A percentile compares a stretch with the other conserved stretches of the same genome.
Evolutionary conservation across 2,888 invertebrate species (phyloP).

Genomic region (Drosophila longiperda): DNA sequence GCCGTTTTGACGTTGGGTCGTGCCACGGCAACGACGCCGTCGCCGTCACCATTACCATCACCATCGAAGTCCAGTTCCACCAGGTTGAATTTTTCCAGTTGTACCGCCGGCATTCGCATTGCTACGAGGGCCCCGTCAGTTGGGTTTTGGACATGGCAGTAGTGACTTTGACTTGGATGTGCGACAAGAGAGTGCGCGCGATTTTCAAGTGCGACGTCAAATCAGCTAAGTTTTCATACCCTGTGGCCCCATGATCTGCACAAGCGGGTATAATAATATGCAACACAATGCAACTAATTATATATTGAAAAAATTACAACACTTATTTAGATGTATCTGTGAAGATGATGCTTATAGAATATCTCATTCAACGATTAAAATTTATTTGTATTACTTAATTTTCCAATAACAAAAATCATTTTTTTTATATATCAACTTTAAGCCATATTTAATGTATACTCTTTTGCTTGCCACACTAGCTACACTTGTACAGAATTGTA

Average conservation of each 20-base stretch:
- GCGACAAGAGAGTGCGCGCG: constrained; percentile 42
- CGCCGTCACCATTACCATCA: neutral
- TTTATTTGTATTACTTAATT: neutral
- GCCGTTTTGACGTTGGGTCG: constrained; percentile 45
- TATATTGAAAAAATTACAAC: no score
- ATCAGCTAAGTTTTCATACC: constrained; percentile 65
- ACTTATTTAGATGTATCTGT: neutral
- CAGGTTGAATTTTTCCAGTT: constrained; percentile 71
- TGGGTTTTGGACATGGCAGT: constrained; percentile 47
- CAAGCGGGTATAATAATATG: neutral
- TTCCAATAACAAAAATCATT: neutral
- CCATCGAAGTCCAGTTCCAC: constrained; percentile 36
- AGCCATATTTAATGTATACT: neutral
- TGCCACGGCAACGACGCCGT: constrained; percentile 49
- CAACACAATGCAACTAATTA: neutral
- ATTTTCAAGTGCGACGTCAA: constrained; percentile 74
- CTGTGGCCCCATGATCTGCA: neutral
- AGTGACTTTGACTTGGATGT: constrained; percentile 68
- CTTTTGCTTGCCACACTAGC: neutral
- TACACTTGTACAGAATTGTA: neutral
- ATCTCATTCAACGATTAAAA: neutral
- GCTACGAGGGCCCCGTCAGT: constrained; percentile 46
- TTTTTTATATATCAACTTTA: neutral
- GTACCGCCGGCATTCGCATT: constrained; percentile 58
- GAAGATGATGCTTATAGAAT: neutral